Evolutionary conservation across 2,797 vertebrate species (phyloP).

Genomic region (Tauraco hartlaubi): DNA sequence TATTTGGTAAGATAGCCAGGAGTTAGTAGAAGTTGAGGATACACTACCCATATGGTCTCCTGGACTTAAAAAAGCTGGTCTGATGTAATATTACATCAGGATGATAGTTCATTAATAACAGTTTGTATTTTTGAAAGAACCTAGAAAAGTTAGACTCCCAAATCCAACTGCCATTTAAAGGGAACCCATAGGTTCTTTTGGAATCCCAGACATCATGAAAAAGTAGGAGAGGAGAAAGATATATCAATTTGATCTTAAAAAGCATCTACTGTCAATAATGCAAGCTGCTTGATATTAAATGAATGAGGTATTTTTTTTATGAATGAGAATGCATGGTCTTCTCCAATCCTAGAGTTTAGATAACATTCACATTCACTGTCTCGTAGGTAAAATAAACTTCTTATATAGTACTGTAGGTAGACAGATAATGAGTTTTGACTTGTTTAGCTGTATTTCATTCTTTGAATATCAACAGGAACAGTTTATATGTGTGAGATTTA

Average conservation of each 20-base stretch:
- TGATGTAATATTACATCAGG: conserved; percentile 41
- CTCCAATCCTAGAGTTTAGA: neutral
- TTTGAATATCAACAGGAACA: neutral
- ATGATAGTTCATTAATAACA: conserved; percentile 64
- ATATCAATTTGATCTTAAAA: neutral
- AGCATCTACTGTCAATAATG: neutral
- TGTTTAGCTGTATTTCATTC: neutral
- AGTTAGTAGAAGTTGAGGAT: conserved; percentile 27
- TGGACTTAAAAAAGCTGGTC: conserved; percentile 33
- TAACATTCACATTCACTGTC: neutral
- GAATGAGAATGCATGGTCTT: neutral
- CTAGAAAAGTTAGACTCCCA: conserved; percentile 9
- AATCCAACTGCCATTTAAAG: conserved; percentile 26
- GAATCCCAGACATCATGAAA: conserved; percentile 33
- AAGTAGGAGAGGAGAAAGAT: neutral
- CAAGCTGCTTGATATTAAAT: neutral
- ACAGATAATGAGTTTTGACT: neutral
- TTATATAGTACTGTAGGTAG: neutral
- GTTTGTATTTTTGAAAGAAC: conserved; percentile 46
- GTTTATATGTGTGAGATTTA: neutral
- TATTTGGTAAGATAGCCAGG: conserved; percentile 12
- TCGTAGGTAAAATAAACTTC: neutral
- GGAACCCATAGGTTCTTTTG: conserved; percentile 25
- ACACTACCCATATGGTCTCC: conserved; percentile 42
- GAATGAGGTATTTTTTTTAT: neutral